phyloP scores from a whole-genome alignment of 1,140 invertebrate species.

The Magallana angulata region DNA sequence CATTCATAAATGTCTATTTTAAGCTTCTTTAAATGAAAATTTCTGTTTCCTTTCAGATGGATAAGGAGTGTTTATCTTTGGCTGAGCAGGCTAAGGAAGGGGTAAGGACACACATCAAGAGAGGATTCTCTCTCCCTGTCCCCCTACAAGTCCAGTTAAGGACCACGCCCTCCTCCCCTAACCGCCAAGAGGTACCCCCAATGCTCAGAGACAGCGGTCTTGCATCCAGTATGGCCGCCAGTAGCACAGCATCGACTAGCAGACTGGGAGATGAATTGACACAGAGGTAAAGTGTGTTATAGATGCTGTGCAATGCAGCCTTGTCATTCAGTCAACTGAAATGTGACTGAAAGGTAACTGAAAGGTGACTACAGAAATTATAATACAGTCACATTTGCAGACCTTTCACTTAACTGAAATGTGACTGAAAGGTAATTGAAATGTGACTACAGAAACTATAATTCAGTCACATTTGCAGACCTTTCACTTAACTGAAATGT shows the following conservation, averaged over 20 bases:
- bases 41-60: neutral
- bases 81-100: slow-evolving; percentile 5
- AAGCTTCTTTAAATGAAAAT: neutral
- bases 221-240: neutral
- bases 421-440: too few relatives aligned
- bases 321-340: too few relatives aligned
- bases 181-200: neutral
- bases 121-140: neutral
- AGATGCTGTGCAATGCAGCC: too few relatives aligned
- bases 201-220: neutral
- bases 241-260: neutral
- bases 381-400: too few relatives aligned
- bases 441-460: too few relatives aligned
- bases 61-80: neutral
- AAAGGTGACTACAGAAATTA: too few relatives aligned
- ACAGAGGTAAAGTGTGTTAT: neutral
- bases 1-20: neutral
- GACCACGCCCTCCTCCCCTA: neutral
- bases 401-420: too few relatives aligned
- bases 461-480: too few relatives aligned
- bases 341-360: too few relatives aligned
- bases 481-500: too few relatives aligned
- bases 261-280: neutral
- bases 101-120: slow-evolving; percentile 1
- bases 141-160: neutral